phyloP scores from a whole-genome alignment of 35 echinoderm and acorn worm species.

The Anneissia japonica region DNA sequence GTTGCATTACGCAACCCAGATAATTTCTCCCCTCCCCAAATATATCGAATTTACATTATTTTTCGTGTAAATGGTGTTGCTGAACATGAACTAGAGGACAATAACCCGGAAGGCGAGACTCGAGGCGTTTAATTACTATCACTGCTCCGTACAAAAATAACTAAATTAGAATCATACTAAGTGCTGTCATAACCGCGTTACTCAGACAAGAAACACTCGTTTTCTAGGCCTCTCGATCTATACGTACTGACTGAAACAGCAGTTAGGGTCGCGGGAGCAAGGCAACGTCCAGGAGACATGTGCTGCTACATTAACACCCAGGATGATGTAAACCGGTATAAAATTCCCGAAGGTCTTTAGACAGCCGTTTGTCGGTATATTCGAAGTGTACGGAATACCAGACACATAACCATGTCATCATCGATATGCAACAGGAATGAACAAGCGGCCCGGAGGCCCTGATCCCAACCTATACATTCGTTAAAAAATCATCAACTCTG shows the following conservation, averaged over 20 bases:
- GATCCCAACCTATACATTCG: not conserved
- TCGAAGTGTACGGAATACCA: not conserved
- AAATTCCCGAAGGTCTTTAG: not conserved
- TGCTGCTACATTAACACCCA: not conserved
- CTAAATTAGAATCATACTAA: not conserved
- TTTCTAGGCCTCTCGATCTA: not conserved
- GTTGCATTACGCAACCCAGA: too few species aligned
- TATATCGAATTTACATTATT: not conserved
- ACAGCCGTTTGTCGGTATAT: not conserved
- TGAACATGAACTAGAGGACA: not conserved
- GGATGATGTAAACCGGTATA: not conserved
- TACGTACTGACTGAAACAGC: not conserved
- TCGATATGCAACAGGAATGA: not conserved
- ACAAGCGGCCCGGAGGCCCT: not conserved
- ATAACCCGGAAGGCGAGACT: constrained; percentile 1
- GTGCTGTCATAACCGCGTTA: not conserved
- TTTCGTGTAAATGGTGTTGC: not conserved
- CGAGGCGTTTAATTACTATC: not conserved
- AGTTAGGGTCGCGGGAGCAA: not conserved
- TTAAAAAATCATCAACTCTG: not conserved
- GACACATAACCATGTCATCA: not conserved
- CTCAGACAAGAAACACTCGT: not conserved
- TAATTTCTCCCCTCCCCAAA: too few species aligned
- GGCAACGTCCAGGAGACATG: not conserved
- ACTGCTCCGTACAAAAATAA: not conserved